phyloP scores from a whole-genome alignment of 2,797 vertebrate species.

The Coregonus suidteri region DNA sequence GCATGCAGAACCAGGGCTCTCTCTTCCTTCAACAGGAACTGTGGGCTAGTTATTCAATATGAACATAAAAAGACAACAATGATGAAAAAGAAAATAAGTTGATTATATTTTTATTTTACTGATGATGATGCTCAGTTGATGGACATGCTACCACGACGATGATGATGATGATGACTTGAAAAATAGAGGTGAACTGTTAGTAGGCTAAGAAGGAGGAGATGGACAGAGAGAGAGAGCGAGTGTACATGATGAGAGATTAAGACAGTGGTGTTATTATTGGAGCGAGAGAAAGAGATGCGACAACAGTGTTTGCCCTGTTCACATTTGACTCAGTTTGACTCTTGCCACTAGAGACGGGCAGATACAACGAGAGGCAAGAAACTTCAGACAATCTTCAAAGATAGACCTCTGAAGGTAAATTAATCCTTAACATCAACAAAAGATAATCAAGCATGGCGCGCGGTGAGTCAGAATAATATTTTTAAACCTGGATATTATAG shows the following conservation, averaged over 20 bases:
- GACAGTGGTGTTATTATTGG: conserved; percentile 55
- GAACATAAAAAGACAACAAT: not conserved
- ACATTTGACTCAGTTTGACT: conserved; percentile 62
- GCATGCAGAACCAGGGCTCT: conserved; percentile 33
- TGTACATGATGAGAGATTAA: conserved; percentile 49
- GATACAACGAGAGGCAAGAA: conserved; percentile 52
- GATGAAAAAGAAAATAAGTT: not conserved
- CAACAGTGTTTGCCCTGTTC: conserved; percentile 65
- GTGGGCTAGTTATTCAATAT: not conserved
- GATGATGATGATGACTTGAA: conserved; percentile 48
- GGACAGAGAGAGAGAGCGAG: conserved; percentile 26
- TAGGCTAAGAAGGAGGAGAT: conserved; percentile 23
- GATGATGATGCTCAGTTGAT: conserved; percentile 44
- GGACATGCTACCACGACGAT: conserved; percentile 30
- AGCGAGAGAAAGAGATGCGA: conserved; percentile 22
- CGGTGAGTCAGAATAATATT: conserved; percentile 5
- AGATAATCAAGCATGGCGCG: conserved; percentile 7
- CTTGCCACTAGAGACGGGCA: conserved; percentile 63
- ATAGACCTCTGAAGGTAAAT: conserved; percentile 66
- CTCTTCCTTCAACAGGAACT: not conserved
- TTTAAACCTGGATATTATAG: conserved; percentile 28
- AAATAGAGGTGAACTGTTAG: conserved; percentile 19
- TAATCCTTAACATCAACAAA: not conserved
- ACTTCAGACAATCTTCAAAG: conserved; percentile 57
- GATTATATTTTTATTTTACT: conserved; percentile 4